These are phyloP conservation scores for Manis pentadactyla DNA, from an alignment of 2,797 vertebrate genomes.

Conservation along the genomic window DNA sequence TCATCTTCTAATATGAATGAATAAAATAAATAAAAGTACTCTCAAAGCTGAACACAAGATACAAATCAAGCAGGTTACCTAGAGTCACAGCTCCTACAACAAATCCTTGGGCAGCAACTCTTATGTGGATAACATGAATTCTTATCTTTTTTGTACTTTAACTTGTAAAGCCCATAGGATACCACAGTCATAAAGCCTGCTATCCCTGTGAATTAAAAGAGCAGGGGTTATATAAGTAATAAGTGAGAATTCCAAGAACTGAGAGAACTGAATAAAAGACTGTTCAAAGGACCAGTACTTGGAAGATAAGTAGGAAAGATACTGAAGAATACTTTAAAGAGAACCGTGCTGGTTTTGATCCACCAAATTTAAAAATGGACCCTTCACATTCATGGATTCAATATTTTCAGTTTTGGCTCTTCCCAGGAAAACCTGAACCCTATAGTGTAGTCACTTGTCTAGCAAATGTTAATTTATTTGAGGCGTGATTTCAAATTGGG, in stretches of 20 bases:
- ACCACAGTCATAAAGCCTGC: constrained; percentile 86
- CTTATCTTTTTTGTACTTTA: constrained; percentile 83
- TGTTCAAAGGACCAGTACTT: background rate
- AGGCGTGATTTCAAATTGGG: background rate
- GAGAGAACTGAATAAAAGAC: background rate
- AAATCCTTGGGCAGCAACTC: constrained; percentile 87
- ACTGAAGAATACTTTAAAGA: background rate
- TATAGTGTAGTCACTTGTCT: background rate
- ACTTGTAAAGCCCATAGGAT: constrained; percentile 85
- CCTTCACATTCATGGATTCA: background rate
- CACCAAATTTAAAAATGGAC: background rate
- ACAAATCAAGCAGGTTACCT: constrained; percentile 78
- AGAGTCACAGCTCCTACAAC: constrained; percentile 87
- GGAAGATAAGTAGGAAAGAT: background rate
- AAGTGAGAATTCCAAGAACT: background rate
- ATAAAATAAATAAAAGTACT: background rate
- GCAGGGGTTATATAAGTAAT: background rate
- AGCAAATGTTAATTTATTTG: background rate
- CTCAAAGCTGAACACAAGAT: background rate
- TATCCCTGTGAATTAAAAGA: constrained; percentile 81
- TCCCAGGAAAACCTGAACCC: background rate
- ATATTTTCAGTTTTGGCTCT: background rate
- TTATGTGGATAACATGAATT: constrained; percentile 88
- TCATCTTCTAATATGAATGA: constrained; percentile 1
- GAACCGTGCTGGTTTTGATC: background rate